Percentiles rank a stretch among this genome's conserved stretches.
Conservation (phyloP, 2,113 vertebrate species). For the Nothobranchius kuhntae region DNA sequence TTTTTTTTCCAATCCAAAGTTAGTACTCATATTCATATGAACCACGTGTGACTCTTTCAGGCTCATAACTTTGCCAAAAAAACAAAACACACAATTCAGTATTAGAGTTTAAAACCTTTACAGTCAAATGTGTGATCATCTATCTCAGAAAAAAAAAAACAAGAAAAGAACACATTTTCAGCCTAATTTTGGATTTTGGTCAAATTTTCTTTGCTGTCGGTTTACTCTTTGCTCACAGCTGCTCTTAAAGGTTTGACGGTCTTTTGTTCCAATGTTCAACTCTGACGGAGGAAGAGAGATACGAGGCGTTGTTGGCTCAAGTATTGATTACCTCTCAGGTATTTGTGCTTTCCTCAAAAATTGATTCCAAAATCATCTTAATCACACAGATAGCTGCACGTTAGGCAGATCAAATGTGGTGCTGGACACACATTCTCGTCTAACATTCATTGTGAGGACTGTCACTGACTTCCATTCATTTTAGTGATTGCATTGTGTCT, state of each 20-base stretch:
- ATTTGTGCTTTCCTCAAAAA: slow-evolving; percentile 50
- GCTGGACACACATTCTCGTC: not conserved
- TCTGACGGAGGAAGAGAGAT: slow-evolving; percentile 48
- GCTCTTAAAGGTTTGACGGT: slow-evolving; percentile 39
- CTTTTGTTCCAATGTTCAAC: slow-evolving; percentile 56
- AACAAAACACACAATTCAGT: too few relatives aligned
- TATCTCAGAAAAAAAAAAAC: slow-evolving; percentile 6
- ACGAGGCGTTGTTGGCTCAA: slow-evolving; percentile 53
- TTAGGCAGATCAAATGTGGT: slow-evolving; percentile 55
- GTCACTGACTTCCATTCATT: too few relatives aligned
- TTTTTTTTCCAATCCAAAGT: too few relatives aligned
- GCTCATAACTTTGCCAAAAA: not conserved
- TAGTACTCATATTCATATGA: not conserved
- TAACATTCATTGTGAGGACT: not conserved
- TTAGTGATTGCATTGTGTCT: too few relatives aligned
- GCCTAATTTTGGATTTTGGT: slow-evolving; percentile 46
- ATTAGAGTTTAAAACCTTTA: too few relatives aligned
- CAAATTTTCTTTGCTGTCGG: slow-evolving; percentile 51
- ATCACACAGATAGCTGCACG: slow-evolving; percentile 50
- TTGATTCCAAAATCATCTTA: slow-evolving; percentile 66
- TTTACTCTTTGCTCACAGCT: slow-evolving; percentile 48
- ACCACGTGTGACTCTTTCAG: not conserved
- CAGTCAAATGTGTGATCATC: not conserved
- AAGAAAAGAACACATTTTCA: slow-evolving; percentile 16
- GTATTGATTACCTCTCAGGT: slow-evolving; percentile 71